Conservation (phyloP, 1,140 invertebrate genomes). For the Pseudomyrmex dendroicus region DNA sequence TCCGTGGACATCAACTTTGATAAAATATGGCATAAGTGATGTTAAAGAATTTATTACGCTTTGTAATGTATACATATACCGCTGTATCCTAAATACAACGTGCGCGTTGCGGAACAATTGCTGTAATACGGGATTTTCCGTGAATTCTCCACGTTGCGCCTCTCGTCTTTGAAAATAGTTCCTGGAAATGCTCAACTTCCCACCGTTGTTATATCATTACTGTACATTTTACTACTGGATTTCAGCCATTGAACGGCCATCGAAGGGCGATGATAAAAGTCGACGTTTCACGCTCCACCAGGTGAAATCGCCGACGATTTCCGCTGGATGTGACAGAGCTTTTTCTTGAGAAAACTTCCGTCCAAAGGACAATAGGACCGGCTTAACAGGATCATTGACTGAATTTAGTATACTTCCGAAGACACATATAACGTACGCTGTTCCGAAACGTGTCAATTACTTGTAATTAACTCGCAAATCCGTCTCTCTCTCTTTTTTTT, state of each 20-base stretch:
- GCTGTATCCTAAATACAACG: not conserved
- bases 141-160: slow-evolving; percentile 24
- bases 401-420: not conserved
- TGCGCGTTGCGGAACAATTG: slow-evolving; percentile 36
- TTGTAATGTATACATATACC: not conserved
- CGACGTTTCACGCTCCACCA: slow-evolving; percentile 27
- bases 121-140: slow-evolving; percentile 25
- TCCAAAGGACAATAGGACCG: not conserved
- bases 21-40: not conserved
- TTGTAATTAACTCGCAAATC: too few species aligned
- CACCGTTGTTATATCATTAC: slow-evolving; percentile 43
- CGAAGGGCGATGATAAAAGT: slow-evolving; percentile 32
- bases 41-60: not conserved
- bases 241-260: slow-evolving; percentile 16
- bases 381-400: not conserved
- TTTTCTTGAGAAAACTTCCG: slow-evolving; percentile 5
- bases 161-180: slow-evolving; percentile 4
- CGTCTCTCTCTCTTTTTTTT: too few species aligned
- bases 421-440: not conserved
- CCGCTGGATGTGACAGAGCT: slow-evolving; percentile 12
- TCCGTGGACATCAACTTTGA: not conserved
- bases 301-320: not conserved
- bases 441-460: not conserved
- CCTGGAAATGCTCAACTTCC: slow-evolving; percentile 13
- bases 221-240: slow-evolving; percentile 8